Conservation (phyloP, 2,888 invertebrate genomes). For the Hecatera dysodea region DNA sequence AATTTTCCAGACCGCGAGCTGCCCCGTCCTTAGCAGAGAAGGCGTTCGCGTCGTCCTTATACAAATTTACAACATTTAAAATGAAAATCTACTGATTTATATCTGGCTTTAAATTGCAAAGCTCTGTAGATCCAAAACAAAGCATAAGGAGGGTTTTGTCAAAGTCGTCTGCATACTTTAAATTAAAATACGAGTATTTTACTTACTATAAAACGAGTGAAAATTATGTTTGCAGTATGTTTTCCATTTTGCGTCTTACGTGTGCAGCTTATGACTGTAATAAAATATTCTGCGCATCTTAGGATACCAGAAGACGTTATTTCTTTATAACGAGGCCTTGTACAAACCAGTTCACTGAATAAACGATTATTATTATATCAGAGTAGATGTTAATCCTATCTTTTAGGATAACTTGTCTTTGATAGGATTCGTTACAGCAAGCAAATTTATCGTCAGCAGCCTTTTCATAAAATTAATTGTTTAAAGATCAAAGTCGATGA, state of each 20-base stretch:
- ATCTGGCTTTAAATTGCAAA: conserved; percentile 57
- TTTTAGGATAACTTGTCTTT: conserved; percentile 32
- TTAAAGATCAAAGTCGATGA: conserved; percentile 66
- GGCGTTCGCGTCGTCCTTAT: conserved; percentile 65
- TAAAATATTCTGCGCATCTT: conserved; percentile 14
- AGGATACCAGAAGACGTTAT: neutral
- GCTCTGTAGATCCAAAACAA: conserved; percentile 58
- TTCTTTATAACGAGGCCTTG: neutral
- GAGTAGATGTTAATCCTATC: conserved; percentile 10
- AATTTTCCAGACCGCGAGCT: conserved; percentile 71
- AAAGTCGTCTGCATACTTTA: conserved; percentile 51
- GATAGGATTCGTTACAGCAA: conserved; percentile 31
- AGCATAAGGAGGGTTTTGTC: conserved; percentile 60
- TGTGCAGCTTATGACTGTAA: conserved; percentile 19
- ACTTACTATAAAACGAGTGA: conserved; percentile 31
- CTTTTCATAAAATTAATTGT: conserved; percentile 61
- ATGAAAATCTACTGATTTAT: conserved; percentile 67
- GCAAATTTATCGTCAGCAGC: conserved; percentile 40
- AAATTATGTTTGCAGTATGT: conserved; percentile 46
- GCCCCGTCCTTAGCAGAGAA: conserved; percentile 65
- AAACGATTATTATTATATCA: conserved; percentile 1
- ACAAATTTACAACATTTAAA: conserved; percentile 70
- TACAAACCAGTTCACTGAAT: neutral
- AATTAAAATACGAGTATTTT: too few relatives aligned
- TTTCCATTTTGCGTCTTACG: conserved; percentile 16